Conservation (phyloP, 2,888 invertebrate genomes). For the Lasioglossum lativentre region DNA sequence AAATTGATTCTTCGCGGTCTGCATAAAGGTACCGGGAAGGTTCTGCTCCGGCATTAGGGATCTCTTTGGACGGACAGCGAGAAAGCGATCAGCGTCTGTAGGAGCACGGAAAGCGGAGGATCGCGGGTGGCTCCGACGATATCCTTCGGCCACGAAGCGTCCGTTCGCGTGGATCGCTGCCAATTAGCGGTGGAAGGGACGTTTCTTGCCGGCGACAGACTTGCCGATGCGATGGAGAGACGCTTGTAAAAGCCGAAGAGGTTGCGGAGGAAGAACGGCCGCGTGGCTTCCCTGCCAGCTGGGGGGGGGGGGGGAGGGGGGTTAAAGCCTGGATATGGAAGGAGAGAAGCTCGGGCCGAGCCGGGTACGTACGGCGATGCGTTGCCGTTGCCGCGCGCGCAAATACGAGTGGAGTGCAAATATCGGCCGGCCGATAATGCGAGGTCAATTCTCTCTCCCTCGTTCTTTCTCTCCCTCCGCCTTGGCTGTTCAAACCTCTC, state of each 20-base stretch:
- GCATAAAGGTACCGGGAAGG: neutral
- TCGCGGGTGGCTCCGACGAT: neutral
- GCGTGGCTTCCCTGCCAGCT: neutral
- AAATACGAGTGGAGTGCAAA: conserved; percentile 83
- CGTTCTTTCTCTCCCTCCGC: conserved; percentile 38
- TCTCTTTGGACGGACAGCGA: neutral
- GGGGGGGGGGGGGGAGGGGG: too few species aligned
- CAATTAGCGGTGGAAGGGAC: neutral
- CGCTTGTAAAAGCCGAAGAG: neutral
- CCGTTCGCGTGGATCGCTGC: neutral
- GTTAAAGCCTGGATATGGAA: neutral
- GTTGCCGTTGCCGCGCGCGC: conserved; percentile 62
- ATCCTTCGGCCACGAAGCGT: neutral
- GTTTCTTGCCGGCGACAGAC: neutral
- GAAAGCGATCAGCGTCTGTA: neutral
- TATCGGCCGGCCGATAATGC: conserved; percentile 82
- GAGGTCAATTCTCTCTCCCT: conserved; percentile 75
- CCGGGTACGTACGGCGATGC: conserved; percentile 46
- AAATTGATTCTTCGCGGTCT: neutral
- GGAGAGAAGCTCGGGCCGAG: conserved; percentile 1
- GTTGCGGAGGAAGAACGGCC: neutral
- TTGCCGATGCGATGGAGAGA: neutral
- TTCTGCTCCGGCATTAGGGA: neutral
- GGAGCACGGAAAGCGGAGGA: neutral
- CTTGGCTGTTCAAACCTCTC: conserved; percentile 63